Base-by-base conservation (phyloP, 1,140 invertebrate species). In the Caenorhabditis remanei region DNA sequence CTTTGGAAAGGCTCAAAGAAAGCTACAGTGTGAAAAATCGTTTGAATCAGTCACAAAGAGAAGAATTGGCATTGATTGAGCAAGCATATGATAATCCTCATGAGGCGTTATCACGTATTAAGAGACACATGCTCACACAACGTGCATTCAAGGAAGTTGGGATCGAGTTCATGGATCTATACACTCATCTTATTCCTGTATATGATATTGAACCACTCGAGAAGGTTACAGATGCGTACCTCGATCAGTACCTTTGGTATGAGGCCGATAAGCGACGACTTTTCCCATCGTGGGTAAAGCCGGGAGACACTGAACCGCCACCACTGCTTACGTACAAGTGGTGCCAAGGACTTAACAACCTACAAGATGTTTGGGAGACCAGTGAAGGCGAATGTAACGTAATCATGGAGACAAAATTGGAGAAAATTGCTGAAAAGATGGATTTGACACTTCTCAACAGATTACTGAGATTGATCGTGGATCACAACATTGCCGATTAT, bases 401-500 rank as follows among this genome's bases (percentile, higher is more conserved):
- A 0, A 94, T 99, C 87, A 93, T 99, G n/a, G 98, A 99, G 93
- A 98, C 98, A 0, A 95, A 96, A 56, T 86, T 93, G 93, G 98
- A 99, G 91, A 99, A 99, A 92, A 94, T 99, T 19, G 99, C 99
- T 91, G 98, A 99, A 93, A 99, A 99, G 93, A 99, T 99, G 89
- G 98, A 99, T 95, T 94, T 99, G 91, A 99, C 98, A 0, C 93
- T 99, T 6, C 95, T 99, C 1, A 99, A 99, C 94, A 95, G 98
- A 93, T 93, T 99, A 85, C 93, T 99, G 4, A 86, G 91, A 63
- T 86, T 99, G 13, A 99, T 99, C 90, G 98, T 99, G 4, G 98
- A 99, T 94, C 98, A 99, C 93, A 99, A 99, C 92, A 99, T 99
- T 92, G 98, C 98, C 90, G 98, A 99, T 95, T 99, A 99, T 93